Base-by-base conservation (phyloP, 2,113 vertebrate species). In the Meriones unguiculatus region DNA sequence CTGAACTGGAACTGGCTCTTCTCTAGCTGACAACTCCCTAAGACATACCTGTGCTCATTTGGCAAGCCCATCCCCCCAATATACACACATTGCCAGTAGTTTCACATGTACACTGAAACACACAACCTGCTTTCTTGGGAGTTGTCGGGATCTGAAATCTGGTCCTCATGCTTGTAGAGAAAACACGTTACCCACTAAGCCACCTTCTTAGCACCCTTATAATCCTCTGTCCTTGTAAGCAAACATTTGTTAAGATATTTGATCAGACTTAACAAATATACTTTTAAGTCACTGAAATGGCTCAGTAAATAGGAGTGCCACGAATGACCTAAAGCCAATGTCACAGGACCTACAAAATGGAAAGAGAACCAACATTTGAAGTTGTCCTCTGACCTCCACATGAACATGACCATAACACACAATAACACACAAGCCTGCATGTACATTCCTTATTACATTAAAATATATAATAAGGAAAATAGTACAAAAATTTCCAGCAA, bases 241-340 rank as follows among this genome's bases (percentile, higher is more conserved):
- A 96, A 95, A 57, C 78, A n/a, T n/a, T n/a, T n/a, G n/a, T 59
- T 73, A 52, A 91, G 69, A 57, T 87, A 91, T 54, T 35, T 90
- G n/a, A 80, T 93, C n/a, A 93, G 14, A 32, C 20, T 73, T 69
- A 84, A 95, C n/a, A n/a, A n/a, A n/a, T n/a, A n/a, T n/a, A n/a
- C n/a, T n/a, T n/a, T n/a, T n/a, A n/a, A 22, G 52, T 35, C 67
- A 50, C 12, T 7, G 4, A 69, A 20, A 52, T 0, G 11, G 65
- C 46, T 69, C 41, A 54, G 46, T 69, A 17, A 46, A 22, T 1
- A 69, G 46, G 18, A n/a, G 82, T 11, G 28, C 84, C 22, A 22
- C 62, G 67, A 14, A 50, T 20, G 30, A 67, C 41, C 50, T 77
- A 77, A 50, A 77, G 28, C 30, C 38, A 2, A 65, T 20, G 24